Evolutionary conservation across 1,140 invertebrate species (phyloP).

Genomic region (Euura lappo): DNA sequence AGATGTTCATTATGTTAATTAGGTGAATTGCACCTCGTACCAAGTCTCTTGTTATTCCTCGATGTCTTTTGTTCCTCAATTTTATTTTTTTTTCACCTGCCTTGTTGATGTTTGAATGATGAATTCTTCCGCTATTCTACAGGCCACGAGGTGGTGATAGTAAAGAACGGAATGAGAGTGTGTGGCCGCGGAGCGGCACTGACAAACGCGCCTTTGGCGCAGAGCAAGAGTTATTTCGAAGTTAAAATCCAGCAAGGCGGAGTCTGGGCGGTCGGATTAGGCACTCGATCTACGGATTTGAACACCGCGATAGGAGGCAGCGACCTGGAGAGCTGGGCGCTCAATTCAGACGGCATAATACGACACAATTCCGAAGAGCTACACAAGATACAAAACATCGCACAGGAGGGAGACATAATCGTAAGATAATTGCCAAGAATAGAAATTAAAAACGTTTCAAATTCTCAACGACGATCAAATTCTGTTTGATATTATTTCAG

Average conservation of each 20-base stretch:
- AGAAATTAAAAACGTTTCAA: too few species aligned
- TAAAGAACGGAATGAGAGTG: conserved; percentile 94
- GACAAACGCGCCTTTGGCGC: conserved; percentile 90
- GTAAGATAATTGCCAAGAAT: conserved; percentile 58
- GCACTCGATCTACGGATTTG: conserved; percentile 85
- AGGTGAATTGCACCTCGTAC: too few species aligned
- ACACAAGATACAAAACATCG: conserved; percentile 72
- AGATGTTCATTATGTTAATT: too few species aligned
- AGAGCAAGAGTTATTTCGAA: conserved; percentile 99
- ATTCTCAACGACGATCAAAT: conserved; percentile 7
- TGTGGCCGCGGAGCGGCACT: conserved; percentile 95
- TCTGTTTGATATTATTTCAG: conserved; percentile 59
- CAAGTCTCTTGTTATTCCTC: too few species aligned
- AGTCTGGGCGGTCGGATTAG: conserved; percentile 93
- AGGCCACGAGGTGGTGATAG: conserved; percentile 98
- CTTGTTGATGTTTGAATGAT: too few species aligned
- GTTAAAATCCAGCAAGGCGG: conserved; percentile 96
- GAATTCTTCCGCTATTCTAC: conserved; percentile 33
- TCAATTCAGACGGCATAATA: conserved; percentile 88
- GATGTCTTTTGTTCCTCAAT: neutral
- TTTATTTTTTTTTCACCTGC: too few species aligned
- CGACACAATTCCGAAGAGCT: conserved; percentile 83
- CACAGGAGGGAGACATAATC: conserved; percentile 94
- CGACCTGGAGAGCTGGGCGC: conserved; percentile 91
- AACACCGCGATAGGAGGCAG: conserved; percentile 81